A percentile compares a stretch with the other conserved stretches of the same genome.
Evolutionary conservation across 2,797 vertebrate genomes (phyloP).

Genomic region (Gymnopithys bicolor): DNA sequence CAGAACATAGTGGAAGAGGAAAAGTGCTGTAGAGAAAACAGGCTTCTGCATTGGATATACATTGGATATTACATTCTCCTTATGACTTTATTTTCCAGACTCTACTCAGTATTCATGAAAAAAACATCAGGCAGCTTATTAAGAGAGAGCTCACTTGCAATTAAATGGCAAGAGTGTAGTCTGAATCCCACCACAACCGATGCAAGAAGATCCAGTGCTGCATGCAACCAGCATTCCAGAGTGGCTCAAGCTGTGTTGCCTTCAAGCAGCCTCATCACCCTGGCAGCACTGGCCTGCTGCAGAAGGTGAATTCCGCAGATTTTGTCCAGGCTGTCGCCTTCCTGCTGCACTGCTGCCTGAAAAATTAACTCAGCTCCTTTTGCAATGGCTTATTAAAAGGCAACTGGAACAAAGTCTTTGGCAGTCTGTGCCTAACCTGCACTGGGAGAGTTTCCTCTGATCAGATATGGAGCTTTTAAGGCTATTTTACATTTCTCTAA

Average conservation of each 20-base stretch:
- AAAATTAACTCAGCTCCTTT: background rate
- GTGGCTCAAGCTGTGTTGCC: background rate
- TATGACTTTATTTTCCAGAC: background rate
- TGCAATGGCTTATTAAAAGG: slow-evolving; percentile 12
- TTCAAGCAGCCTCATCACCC: background rate
- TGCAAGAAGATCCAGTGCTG: background rate
- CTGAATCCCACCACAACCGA: background rate
- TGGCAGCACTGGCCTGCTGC: background rate
- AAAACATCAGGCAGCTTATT: background rate
- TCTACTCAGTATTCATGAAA: background rate
- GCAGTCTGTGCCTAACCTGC: background rate
- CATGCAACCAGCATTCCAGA: background rate
- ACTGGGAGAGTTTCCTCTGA: slow-evolving; percentile 23
- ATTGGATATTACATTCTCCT: background rate
- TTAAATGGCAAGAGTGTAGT: background rate
- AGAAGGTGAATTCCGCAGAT: background rate
- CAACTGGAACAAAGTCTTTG: background rate
- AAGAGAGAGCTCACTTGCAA: background rate
- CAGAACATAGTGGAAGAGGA: background rate
- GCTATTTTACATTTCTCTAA: slow-evolving; percentile 39
- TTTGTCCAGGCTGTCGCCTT: background rate
- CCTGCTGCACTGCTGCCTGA: background rate
- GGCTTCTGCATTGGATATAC: background rate
- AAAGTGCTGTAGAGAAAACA: background rate
- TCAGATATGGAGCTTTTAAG: slow-evolving; percentile 45